Evolutionary conservation across 2,888 invertebrate genomes (phyloP).

Genomic region (Adineta ricciae): DNA sequence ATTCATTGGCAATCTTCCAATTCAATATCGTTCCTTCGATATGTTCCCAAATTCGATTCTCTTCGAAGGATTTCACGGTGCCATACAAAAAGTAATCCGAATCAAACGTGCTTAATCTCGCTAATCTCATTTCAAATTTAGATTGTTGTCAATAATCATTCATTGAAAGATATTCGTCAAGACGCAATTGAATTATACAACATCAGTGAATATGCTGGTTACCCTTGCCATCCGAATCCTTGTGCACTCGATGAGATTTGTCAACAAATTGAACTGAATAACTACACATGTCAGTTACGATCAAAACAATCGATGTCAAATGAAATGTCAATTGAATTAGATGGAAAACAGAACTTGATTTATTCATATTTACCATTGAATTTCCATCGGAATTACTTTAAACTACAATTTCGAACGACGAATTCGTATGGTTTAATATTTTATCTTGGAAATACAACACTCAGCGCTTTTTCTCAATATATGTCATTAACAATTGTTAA

Average conservation of each 20-base stretch:
- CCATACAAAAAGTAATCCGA: conserved; percentile 66
- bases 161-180: conserved; percentile 6
- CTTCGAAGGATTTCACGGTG: conserved; percentile 63
- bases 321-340: not conserved
- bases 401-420: not conserved
- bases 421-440: not conserved
- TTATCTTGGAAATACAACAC: not conserved
- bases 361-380: not conserved
- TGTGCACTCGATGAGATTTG: not conserved
- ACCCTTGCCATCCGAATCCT: not conserved
- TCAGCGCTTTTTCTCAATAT: conserved; percentile 59
- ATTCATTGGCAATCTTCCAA: not conserved
- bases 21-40: not conserved
- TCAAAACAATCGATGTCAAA: not conserved
- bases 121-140: not conserved
- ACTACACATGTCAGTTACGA: not conserved
- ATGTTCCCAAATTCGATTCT: not conserved
- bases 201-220: not conserved
- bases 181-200: not conserved
- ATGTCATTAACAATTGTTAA: conserved; percentile 63
- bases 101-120: not conserved
- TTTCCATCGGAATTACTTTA: not conserved
- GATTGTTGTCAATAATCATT: not conserved
- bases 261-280: not conserved
- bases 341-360: not conserved